phyloP scores from a whole-genome alignment of 2,888 invertebrate species.

The Hypomecis punctinalis region DNA sequence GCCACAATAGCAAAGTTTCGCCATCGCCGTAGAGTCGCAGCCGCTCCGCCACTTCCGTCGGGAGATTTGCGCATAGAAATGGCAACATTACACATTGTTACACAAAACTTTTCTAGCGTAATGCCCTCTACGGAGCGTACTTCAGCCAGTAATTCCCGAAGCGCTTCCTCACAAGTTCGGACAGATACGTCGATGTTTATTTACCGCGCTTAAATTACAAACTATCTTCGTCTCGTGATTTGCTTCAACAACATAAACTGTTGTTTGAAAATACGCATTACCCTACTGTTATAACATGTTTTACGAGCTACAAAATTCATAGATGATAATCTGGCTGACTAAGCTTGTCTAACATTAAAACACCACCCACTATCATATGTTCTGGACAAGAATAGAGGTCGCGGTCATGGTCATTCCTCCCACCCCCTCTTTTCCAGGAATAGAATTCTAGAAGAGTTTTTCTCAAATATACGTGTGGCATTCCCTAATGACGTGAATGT shows the following conservation, averaged over 20 bases:
- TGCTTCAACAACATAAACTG: conserved; percentile 18
- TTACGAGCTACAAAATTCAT: conserved; percentile 19
- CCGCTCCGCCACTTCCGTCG: conserved; percentile 70
- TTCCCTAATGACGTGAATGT: conserved; percentile 16
- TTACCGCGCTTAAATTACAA: conserved; percentile 31
- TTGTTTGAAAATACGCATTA: conserved; percentile 21
- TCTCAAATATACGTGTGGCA: conserved; percentile 1
- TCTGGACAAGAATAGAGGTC: conserved; percentile 26
- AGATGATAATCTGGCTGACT: conserved; percentile 19
- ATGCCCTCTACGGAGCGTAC: conserved; percentile 72
- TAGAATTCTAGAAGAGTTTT: conserved; percentile 9
- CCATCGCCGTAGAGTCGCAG: conserved; percentile 58
- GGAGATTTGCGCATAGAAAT: conserved; percentile 81
- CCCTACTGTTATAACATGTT: conserved; percentile 9
- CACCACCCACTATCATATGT: conserved; percentile 17
- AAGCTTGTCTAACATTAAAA: conserved; percentile 13
- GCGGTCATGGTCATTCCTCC: conserved; percentile 23
- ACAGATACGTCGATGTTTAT: conserved; percentile 59
- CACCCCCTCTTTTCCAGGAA: conserved; percentile 17
- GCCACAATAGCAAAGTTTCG: conserved; percentile 77
- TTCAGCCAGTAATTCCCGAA: conserved; percentile 69
- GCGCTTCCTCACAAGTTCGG: conserved; percentile 67
- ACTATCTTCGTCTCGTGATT: conserved; percentile 19
- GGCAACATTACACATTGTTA: conserved; percentile 83
- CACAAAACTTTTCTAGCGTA: conserved; percentile 78